A percentile compares a stretch with the other conserved stretches of the same genome.
phyloP scores from a whole-genome alignment of 2,888 invertebrate genomes.

The Drosophila peninsularis region DNA sequence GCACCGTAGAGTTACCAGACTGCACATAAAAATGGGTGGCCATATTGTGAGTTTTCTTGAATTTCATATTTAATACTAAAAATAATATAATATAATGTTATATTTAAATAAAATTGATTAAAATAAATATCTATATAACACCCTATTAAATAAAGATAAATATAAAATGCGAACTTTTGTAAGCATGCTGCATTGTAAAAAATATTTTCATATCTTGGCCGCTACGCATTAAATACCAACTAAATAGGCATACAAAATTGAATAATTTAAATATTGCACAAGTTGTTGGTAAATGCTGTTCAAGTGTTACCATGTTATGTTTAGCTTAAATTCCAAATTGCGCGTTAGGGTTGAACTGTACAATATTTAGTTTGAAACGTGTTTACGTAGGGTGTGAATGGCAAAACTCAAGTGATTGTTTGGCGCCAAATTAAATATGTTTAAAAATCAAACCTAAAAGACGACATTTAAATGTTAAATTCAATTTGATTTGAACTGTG shows the following conservation, averaged over 20 bases:
- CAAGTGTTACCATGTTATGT: not conserved
- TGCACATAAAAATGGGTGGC: not conserved
- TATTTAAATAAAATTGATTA: too few relatives aligned
- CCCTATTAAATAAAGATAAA: too few relatives aligned
- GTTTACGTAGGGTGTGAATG: conserved; percentile 17
- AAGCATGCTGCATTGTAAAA: too few relatives aligned
- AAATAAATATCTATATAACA: too few relatives aligned
- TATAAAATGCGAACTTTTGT: too few relatives aligned
- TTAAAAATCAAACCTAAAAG: not conserved
- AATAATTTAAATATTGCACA: not conserved
- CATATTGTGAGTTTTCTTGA: not conserved
- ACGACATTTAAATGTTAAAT: conserved; percentile 1
- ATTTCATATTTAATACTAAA: not conserved
- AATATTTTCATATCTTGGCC: too few relatives aligned
- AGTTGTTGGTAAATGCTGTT: not conserved
- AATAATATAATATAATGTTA: not conserved
- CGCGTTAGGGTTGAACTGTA: not conserved
- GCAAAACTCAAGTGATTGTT: not conserved
- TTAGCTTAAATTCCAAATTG: not conserved
- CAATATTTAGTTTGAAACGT: not conserved
- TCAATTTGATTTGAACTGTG: not conserved
- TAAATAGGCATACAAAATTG: too few relatives aligned
- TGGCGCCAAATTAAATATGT: conserved; percentile 25
- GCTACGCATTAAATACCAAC: not conserved
- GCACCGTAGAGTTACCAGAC: conserved; percentile 38